Evolutionary conservation across 2,113 vertebrate species (phyloP), one percentile per base, ranked within the genome.

Genomic region (Archocentrus centrarchus): DNA sequence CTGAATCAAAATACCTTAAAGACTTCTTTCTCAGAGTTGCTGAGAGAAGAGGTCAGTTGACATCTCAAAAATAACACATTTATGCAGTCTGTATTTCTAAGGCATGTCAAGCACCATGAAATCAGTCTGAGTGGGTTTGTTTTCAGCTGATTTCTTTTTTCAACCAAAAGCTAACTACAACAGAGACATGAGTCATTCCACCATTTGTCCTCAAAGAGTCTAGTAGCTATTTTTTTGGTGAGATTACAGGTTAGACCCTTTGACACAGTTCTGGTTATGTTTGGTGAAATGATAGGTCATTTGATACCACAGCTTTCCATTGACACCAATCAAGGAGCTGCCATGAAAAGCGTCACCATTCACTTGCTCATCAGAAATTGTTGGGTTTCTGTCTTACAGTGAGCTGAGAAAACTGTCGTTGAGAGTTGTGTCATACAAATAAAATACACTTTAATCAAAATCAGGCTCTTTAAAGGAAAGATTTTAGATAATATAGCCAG

Each of bases 231-330:
- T 75, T 84, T 81, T 85, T 24, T 76, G 60, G 50, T 24, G 27
- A 75, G 17, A 64, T 47, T 39, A 44, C 14, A 76, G 76, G 58
- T 37, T 39, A 15, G 76, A 70, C 3, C 7, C 1, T 60, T 47
- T 64, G 47, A 44, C 15, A 15, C 7, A 35, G 39, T n/a, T 66
- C 20, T 66, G 22, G 32, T 55, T 75, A 79, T 85, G 83, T 62
- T 60, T 39, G 57, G 50, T 66, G 30, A 85, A 86, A 86, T 88
- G 30, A 85, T 35, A 83, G 78, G 11, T 22, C 59, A 13, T 59
- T 13, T 59, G 30, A 79, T 57, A 80, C 39, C 24, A 59, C 37
- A 59, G 73, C 27, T 50, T 78, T 78, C 64, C 13, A 35, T 11
- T 37, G 64, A 81, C 66, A 78, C 20, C 66, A 75, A 6, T 76